A percentile compares a stretch with the other conserved stretches of the same genome.
Evolutionary conservation across 2,113 vertebrate genomes (phyloP).

Genomic region (Hyla sarda): DNA sequence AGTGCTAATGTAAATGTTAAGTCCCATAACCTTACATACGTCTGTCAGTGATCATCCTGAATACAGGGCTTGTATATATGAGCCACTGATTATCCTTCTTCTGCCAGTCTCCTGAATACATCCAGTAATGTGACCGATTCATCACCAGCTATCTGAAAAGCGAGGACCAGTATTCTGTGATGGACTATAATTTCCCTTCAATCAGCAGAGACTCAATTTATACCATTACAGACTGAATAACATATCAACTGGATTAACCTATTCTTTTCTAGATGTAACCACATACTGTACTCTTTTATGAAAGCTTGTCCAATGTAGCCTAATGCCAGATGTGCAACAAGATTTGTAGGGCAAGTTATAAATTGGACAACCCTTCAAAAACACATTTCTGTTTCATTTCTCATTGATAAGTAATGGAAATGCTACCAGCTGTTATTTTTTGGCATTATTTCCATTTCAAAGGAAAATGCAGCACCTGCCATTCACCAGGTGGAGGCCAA

Average conservation of each 20-base stretch:
- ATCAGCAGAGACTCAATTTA: not conserved
- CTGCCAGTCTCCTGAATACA: not conserved
- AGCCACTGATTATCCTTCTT: not conserved
- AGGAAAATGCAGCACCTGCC: no score
- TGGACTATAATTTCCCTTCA: not conserved
- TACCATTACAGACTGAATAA: not conserved
- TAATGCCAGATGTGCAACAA: not conserved
- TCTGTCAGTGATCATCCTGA: not conserved
- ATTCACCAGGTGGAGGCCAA: no score
- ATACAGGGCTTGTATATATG: not conserved
- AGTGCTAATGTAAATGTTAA: not conserved
- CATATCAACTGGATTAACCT: not conserved
- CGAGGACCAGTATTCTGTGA: not conserved
- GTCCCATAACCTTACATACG: not conserved
- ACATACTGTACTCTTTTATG: not conserved
- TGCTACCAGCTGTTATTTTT: no score
- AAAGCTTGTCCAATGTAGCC: not conserved
- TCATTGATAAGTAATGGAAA: no score
- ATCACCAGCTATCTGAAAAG: not conserved
- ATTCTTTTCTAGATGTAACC: not conserved
- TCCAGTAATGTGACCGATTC: not conserved
- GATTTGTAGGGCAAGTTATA: not conserved
- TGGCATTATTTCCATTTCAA: no score
- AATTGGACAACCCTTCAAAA: not conserved
- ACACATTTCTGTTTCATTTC: no score